phyloP scores from a whole-genome alignment of 2,797 vertebrate genomes.

The Hemibagrus guttatus region DNA sequence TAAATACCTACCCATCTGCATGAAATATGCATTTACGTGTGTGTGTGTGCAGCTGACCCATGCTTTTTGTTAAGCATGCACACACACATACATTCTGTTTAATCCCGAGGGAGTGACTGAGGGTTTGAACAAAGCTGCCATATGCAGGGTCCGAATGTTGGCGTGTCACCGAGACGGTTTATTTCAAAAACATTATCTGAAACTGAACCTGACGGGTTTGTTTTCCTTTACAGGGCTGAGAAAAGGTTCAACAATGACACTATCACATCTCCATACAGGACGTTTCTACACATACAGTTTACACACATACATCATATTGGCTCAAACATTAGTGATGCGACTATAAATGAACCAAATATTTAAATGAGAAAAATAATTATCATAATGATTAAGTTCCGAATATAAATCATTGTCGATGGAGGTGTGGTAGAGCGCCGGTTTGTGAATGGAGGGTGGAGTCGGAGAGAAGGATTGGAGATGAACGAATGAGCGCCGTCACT shows the following conservation, averaged over 20 bases:
- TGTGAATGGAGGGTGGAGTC: conserved; percentile 16
- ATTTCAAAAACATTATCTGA: background rate
- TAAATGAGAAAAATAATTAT: background rate
- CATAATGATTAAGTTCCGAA: background rate
- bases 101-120: background rate
- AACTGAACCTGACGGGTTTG: background rate
- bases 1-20: conserved; percentile 12
- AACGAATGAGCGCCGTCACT: background rate
- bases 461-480: background rate
- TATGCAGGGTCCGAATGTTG: conserved; percentile 14
- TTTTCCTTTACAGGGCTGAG: no score
- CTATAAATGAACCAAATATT: background rate
- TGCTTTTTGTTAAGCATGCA: conserved; percentile 11
- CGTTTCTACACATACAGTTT: background rate
- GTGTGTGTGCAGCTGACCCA: conserved; percentile 16
- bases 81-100: background rate
- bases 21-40: conserved; percentile 26
- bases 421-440: background rate
- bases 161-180: background rate
- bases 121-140: background rate
- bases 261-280: background rate
- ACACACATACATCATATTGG: background rate
- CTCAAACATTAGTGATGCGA: background rate
- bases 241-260: background rate
- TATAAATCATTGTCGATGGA: background rate